Conservation (phyloP, 1,140 invertebrate species). For the Drosophila kurseongensis region DNA sequence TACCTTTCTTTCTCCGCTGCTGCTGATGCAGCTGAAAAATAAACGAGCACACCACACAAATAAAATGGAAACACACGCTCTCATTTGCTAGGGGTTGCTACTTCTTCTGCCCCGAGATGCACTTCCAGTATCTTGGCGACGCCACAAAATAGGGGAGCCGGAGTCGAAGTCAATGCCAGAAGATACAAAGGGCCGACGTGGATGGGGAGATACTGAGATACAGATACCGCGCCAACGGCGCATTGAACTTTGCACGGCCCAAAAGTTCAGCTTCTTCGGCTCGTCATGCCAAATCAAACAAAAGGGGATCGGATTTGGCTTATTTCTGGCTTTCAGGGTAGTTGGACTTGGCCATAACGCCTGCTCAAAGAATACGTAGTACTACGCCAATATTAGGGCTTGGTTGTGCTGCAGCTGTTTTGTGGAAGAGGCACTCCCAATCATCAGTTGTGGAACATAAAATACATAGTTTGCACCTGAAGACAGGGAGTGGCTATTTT, state of each 20-base stretch:
- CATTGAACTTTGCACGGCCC: constrained; percentile 73
- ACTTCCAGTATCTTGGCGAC: constrained; percentile 18
- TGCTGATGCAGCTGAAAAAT: constrained; percentile 71
- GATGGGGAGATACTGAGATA: constrained; percentile 19
- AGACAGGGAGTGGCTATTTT: too few relatives aligned
- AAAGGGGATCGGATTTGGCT: constrained; percentile 36
- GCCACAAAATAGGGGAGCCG: constrained; percentile 50
- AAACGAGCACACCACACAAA: constrained; percentile 35
- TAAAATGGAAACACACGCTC: constrained; percentile 35
- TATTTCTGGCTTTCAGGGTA: constrained; percentile 3
- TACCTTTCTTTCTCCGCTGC: constrained; percentile 12
- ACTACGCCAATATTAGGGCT: background rate
- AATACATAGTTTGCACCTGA: too few relatives aligned
- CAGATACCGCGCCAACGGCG: constrained; percentile 35
- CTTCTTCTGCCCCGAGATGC: constrained; percentile 13
- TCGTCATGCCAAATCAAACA: constrained; percentile 61
- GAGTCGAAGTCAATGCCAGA: constrained; percentile 19
- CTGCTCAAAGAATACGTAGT: background rate
- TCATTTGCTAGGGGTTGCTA: constrained; percentile 69
- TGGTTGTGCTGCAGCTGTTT: background rate
- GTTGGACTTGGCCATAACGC: background rate
- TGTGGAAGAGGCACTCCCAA: background rate
- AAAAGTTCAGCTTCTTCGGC: constrained; percentile 73
- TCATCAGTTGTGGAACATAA: background rate
- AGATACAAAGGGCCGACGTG: background rate